Evolutionary conservation across 2,888 invertebrate species (phyloP).

Genomic region (Drosophila nr. perissopoda): DNA sequence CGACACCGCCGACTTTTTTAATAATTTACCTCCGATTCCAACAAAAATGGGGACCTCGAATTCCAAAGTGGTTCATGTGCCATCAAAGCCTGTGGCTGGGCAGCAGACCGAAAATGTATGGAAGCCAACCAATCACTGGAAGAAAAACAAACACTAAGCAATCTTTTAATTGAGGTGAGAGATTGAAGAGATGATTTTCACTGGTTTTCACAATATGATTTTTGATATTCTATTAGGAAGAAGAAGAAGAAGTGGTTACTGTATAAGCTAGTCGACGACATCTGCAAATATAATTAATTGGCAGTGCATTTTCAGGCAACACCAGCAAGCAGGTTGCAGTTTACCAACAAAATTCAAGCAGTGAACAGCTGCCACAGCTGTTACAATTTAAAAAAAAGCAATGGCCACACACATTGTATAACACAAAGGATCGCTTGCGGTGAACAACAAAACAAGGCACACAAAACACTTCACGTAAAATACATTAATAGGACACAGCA

Average conservation of each 20-base stretch:
- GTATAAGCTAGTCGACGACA: background rate
- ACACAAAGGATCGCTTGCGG: conserved; percentile 67
- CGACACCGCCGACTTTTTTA: conserved; percentile 17
- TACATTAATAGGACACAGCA: conserved; percentile 60
- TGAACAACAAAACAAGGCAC: conserved; percentile 49
- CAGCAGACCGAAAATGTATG: background rate
- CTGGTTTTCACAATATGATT: background rate
- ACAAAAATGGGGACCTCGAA: background rate
- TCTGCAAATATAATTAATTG: background rate
- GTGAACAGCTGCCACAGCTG: background rate
- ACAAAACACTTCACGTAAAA: conserved; percentile 74
- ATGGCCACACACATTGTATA: conserved; percentile 2
- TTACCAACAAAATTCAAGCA: background rate
- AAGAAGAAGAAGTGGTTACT: background rate
- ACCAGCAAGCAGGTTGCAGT: conserved; percentile 2
- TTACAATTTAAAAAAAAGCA: background rate
- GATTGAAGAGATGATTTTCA: background rate
- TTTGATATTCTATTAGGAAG: too few relatives aligned
- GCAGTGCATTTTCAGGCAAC: background rate
- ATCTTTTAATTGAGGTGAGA: background rate
- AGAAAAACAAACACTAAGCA: background rate
- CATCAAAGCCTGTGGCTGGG: background rate
- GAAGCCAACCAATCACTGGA: background rate
- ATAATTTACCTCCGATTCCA: background rate
- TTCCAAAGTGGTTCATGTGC: background rate